A percentile compares a stretch with the other conserved stretches of the same genome.
Conservation (phyloP, 2,888 invertebrate species). For the Acrobasis suavella region DNA sequence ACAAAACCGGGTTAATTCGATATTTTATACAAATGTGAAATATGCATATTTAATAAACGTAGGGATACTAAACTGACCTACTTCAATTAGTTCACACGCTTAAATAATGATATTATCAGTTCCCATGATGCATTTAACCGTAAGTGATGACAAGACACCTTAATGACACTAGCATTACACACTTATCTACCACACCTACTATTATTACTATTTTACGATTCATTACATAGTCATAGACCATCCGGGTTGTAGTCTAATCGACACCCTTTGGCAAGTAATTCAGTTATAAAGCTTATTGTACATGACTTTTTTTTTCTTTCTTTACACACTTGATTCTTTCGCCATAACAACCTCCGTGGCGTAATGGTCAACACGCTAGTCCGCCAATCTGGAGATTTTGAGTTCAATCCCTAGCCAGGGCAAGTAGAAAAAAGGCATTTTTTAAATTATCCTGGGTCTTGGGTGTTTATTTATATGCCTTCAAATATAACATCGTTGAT, state of each 20-base stretch:
- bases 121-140: neutral
- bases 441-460: no score
- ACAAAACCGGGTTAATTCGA: no score
- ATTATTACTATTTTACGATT: neutral
- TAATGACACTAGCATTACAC: slow-evolving; percentile 8
- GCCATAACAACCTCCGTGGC: no score
- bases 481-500: no score
- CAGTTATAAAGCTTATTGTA: neutral
- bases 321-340: no score
- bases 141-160: slow-evolving; percentile 14
- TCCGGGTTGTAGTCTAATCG: slow-evolving; percentile 2
- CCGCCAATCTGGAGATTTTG: no score
- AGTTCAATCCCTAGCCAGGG: no score
- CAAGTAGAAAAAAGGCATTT: no score
- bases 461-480: no score
- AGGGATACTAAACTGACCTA: neutral
- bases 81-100: slow-evolving; percentile 11
- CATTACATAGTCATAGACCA: neutral
- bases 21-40: no score
- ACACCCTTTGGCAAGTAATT: slow-evolving; percentile 17
- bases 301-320: no score
- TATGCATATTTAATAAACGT: neutral
- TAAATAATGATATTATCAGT: neutral
- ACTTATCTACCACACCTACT: slow-evolving; percentile 7
- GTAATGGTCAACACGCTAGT: no score